A percentile compares a stretch with the other conserved stretches of the same genome.
These are phyloP conservation scores for Nylanderia fulva DNA, from an alignment of 1,140 invertebrate species.

Conservation along the genomic window DNA sequence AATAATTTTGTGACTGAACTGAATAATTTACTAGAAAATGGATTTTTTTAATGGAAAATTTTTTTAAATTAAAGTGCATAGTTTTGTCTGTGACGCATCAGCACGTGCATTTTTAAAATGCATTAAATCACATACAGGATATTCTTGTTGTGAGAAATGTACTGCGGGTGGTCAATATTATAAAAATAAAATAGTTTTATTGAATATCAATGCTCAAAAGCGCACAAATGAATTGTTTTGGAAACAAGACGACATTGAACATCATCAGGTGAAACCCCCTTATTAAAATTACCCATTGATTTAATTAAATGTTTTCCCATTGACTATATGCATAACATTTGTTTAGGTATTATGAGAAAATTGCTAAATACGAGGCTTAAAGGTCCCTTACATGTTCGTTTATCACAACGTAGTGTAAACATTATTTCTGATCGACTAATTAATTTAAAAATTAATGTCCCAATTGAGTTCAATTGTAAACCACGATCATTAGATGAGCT, in stretches of 20 bases:
- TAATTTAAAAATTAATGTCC: neutral
- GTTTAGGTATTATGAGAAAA: neutral
- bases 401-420: neutral
- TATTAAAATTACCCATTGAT: constrained; percentile 16
- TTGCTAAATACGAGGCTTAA: neutral
- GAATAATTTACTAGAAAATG: neutral
- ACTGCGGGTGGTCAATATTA: neutral
- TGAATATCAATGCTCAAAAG: neutral
- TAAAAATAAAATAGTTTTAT: constrained; percentile 10
- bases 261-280: neutral
- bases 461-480: neutral
- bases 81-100: neutral
- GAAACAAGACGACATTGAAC: neutral
- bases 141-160: neutral
- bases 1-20: neutral
- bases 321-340: neutral
- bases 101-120: constrained; percentile 2
- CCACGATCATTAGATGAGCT: neutral
- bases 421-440: neutral
- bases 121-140: neutral
- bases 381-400: neutral
- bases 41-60: neutral
- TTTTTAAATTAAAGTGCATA: neutral
- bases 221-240: neutral
- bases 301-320: constrained; percentile 7